These are phyloP conservation scores for Odocoileus hemionus DNA, from an alignment of 2,113 vertebrate genomes.

Conservation along the genomic window DNA sequence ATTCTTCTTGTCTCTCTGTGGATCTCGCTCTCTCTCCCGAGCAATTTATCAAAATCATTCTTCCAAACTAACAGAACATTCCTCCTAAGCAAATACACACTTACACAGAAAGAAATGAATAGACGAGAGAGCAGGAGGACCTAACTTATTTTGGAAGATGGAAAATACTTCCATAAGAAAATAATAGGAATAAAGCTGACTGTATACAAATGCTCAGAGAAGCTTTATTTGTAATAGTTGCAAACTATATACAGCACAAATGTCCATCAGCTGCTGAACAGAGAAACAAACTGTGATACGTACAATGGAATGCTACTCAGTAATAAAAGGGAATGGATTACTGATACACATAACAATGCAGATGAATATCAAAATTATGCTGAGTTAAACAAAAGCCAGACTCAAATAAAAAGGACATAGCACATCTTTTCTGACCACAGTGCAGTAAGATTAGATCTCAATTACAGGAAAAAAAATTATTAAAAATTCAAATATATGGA, in stretches of 20 bases:
- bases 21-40: neutral
- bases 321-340: neutral
- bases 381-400: neutral
- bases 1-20: neutral
- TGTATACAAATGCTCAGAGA: neutral
- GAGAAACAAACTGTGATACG: neutral
- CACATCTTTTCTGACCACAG: no score
- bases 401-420: neutral
- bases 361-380: neutral
- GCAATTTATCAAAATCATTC: conserved; percentile 12
- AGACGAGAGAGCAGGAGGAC: neutral
- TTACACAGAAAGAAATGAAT: neutral
- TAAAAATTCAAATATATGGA: no score
- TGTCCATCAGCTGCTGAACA: neutral
- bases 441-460: no score
- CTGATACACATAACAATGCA: neutral
- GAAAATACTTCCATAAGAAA: neutral
- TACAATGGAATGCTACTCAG: neutral
- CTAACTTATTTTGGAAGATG: neutral
- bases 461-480: no score
- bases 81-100: neutral
- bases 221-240: conserved; percentile 22
- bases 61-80: conserved; percentile 22
- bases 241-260: neutral
- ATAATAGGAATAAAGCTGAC: neutral